A percentile compares a stretch with the other conserved stretches of the same genome.
phyloP scores from a whole-genome alignment of 2,113 vertebrate genomes.

The Tursiops truncatus region DNA sequence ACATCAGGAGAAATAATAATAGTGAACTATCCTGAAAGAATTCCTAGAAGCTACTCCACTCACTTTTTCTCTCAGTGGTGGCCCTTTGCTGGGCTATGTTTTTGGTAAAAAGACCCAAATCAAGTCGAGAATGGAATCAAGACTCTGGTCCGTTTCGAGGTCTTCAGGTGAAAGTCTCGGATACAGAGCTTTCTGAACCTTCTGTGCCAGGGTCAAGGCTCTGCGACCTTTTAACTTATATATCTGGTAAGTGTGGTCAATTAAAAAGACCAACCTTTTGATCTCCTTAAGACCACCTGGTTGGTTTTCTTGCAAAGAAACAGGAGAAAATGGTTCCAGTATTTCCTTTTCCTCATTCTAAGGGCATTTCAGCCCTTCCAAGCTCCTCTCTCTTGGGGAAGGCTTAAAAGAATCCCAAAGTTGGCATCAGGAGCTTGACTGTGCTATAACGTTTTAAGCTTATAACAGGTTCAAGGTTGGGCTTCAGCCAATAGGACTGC shows the following conservation, averaged over 20 bases:
- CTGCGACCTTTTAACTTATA: not conserved
- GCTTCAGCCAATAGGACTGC: not conserved
- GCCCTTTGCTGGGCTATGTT: not conserved
- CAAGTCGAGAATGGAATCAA: not conserved
- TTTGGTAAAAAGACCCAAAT: not conserved
- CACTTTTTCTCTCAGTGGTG: not conserved
- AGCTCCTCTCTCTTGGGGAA: not conserved
- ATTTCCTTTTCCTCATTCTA: not conserved
- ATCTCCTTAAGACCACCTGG: not conserved
- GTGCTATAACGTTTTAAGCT: not conserved
- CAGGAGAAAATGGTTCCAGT: not conserved
- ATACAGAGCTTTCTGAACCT: not conserved
- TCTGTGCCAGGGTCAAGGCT: not conserved
- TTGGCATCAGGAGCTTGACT: not conserved
- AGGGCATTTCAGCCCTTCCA: not conserved
- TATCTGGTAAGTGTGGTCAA: not conserved
- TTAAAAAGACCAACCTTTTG: not conserved
- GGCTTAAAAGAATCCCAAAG: not conserved
- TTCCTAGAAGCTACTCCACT: not conserved
- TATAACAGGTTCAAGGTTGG: not conserved
- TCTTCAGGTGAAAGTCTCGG: not conserved
- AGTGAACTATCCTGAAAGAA: not conserved
- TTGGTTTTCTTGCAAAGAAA: not conserved
- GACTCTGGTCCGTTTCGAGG: not conserved
- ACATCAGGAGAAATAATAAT: not conserved